Evolutionary conservation across 2,113 vertebrate species (phyloP).

Genomic region (Bostrychus sinensis): DNA sequence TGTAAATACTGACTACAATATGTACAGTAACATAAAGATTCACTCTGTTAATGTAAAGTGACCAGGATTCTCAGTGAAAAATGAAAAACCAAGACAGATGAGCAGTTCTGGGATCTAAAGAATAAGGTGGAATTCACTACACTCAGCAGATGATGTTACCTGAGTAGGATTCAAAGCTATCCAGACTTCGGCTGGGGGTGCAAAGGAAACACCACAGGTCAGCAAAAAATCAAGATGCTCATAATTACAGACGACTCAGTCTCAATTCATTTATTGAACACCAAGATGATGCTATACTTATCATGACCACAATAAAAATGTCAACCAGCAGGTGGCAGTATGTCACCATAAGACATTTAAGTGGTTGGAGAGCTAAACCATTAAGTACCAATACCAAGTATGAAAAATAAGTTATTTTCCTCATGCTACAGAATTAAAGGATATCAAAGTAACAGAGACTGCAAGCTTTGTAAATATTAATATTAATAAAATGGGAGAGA

Average conservation of each 20-base stretch:
- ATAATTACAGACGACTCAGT: neutral
- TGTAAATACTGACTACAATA: conserved; percentile 36
- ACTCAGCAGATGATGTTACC: conserved; percentile 72
- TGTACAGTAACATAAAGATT: conserved; percentile 27
- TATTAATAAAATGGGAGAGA: too few species aligned
- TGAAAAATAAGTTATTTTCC: too few species aligned
- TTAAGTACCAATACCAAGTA: too few species aligned
- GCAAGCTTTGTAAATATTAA: too few species aligned
- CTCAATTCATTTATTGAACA: neutral
- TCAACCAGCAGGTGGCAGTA: conserved; percentile 58
- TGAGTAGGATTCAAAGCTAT: conserved; percentile 84
- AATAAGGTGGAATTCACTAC: conserved; percentile 50
- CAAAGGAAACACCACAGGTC: conserved; percentile 71
- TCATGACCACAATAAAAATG: neutral
- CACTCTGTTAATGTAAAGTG: neutral
- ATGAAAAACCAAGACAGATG: conserved; percentile 43
- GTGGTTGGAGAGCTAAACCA: too few species aligned
- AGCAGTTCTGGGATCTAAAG: conserved; percentile 30
- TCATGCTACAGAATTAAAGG: too few species aligned
- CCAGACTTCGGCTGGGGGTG: conserved; percentile 81
- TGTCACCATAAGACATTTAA: neutral
- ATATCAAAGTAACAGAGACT: too few species aligned
- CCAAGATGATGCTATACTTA: neutral
- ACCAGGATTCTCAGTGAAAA: conserved; percentile 19
- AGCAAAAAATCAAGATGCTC: conserved; percentile 34